Conservation (phyloP, 2,113 vertebrate genomes). For the Muscicapa adusta region DNA sequence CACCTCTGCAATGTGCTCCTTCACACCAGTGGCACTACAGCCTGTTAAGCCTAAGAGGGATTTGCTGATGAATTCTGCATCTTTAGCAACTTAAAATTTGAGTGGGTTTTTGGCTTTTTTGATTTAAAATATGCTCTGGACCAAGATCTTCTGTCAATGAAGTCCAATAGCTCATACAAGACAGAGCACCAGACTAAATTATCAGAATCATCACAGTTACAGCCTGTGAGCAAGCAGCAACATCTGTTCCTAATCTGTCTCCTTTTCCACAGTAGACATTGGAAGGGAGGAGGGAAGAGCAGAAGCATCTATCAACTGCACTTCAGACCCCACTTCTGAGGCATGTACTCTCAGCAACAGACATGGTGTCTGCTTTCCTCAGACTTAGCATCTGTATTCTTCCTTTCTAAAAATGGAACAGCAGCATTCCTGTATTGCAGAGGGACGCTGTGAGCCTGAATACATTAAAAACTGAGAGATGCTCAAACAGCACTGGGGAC, state of each 20-base stretch:
- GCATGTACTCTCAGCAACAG: not conserved
- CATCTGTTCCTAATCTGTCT: constrained; percentile 40
- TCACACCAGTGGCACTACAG: not conserved
- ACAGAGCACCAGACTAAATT: not conserved
- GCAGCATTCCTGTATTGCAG: not conserved
- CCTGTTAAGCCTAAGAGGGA: not conserved
- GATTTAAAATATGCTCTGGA: not conserved
- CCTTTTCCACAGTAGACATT: not conserved
- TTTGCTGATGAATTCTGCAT: not conserved
- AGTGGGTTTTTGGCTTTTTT: not conserved
- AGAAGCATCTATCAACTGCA: not conserved
- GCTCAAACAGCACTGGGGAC: not conserved
- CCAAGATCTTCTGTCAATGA: not conserved
- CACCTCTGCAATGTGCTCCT: not conserved
- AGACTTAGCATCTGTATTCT: not conserved
- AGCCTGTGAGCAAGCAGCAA: constrained; percentile 33
- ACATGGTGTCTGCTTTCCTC: not conserved
- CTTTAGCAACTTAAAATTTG: not conserved
- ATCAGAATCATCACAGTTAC: not conserved
- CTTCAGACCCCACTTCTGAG: not conserved
- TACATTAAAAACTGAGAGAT: not conserved
- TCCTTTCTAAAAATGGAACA: not conserved
- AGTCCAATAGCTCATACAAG: not conserved
- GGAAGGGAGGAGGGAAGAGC: not conserved
- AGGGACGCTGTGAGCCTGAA: not conserved